These are phyloP conservation scores for Genyomyrus donnyi DNA, from an alignment of 2,113 vertebrate genomes.

Conservation along the genomic window DNA sequence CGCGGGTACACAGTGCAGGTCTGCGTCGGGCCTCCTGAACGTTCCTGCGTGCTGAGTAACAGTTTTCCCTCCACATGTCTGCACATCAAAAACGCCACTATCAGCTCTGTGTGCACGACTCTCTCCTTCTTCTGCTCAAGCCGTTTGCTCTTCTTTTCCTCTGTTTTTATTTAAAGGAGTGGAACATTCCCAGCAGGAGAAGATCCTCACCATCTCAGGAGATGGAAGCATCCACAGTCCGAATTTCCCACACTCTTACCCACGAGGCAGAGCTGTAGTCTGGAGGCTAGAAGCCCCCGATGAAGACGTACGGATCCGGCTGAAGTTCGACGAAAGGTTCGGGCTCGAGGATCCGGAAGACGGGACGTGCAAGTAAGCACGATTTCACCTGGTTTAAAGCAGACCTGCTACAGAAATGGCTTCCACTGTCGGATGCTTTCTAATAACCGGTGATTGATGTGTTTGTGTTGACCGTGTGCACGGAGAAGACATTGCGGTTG, in stretches of 20 bases:
- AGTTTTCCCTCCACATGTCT: neutral
- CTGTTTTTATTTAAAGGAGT: conserved; percentile 69
- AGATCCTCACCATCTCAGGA: conserved; percentile 76
- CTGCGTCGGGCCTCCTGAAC: neutral
- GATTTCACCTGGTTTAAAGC: neutral
- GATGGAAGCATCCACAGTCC: conserved; percentile 91
- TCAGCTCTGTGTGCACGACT: neutral
- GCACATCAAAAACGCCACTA: neutral
- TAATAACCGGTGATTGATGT: neutral
- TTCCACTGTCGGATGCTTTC: neutral
- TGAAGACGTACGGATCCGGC: conserved; percentile 80
- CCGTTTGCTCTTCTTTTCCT: conserved; percentile 19
- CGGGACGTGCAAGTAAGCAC: conserved; percentile 93
- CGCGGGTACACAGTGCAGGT: neutral
- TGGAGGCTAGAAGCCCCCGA: conserved; percentile 81
- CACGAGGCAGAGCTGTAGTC: conserved; percentile 74
- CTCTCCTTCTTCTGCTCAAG: neutral
- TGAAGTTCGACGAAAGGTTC: conserved; percentile 88
- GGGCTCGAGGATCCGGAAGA: conserved; percentile 95
- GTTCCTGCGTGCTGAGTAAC: neutral
- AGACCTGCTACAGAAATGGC: neutral
- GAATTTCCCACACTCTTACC: conserved; percentile 84
- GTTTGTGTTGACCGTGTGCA: neutral
- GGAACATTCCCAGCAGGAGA: conserved; percentile 87
- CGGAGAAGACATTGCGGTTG: conserved; percentile 10